phyloP scores from a whole-genome alignment of 2,888 invertebrate species.

The Andrena trimmerana region DNA sequence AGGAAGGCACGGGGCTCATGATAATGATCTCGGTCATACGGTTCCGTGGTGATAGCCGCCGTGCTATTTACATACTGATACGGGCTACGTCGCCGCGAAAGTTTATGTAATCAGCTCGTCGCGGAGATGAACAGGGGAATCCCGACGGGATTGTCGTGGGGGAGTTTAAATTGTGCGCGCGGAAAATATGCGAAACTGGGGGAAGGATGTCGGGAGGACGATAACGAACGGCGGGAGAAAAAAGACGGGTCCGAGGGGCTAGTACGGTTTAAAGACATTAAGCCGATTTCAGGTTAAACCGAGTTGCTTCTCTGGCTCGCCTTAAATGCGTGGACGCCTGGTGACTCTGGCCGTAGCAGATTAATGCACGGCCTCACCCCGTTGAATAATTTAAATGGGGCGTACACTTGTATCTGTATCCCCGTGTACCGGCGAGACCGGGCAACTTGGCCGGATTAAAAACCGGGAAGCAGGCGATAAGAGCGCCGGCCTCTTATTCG shows the following conservation, averaged over 20 bases:
- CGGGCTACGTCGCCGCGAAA: conserved; percentile 57
- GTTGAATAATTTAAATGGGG: conserved; percentile 65
- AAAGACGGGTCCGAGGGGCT: neutral
- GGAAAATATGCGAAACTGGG: conserved; percentile 57
- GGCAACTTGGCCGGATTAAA: neutral
- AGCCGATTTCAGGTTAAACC: conserved; percentile 67
- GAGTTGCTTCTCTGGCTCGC: conserved; percentile 31
- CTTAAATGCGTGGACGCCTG: conserved; percentile 39
- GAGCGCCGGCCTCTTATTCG: neutral
- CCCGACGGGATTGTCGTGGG: conserved; percentile 22
- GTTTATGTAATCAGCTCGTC: conserved; percentile 66
- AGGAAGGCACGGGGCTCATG: conserved; percentile 17
- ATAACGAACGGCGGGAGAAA: conserved; percentile 32
- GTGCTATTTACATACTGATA: conserved; percentile 70
- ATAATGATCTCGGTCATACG: conserved; percentile 55
- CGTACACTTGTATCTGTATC: conserved; percentile 1
- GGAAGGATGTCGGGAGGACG: conserved; percentile 19
- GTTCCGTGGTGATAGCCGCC: conserved; percentile 52
- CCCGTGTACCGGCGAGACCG: neutral
- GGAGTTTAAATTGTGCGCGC: conserved; percentile 40
- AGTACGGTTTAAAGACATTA: conserved; percentile 49
- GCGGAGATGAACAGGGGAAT: conserved; percentile 16
- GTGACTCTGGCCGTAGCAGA: conserved; percentile 17
- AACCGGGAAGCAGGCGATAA: neutral
- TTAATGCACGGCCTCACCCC: conserved; percentile 47